phyloP scores from a whole-genome alignment of 2,113 vertebrate species.

The Melospiza melodia region DNA sequence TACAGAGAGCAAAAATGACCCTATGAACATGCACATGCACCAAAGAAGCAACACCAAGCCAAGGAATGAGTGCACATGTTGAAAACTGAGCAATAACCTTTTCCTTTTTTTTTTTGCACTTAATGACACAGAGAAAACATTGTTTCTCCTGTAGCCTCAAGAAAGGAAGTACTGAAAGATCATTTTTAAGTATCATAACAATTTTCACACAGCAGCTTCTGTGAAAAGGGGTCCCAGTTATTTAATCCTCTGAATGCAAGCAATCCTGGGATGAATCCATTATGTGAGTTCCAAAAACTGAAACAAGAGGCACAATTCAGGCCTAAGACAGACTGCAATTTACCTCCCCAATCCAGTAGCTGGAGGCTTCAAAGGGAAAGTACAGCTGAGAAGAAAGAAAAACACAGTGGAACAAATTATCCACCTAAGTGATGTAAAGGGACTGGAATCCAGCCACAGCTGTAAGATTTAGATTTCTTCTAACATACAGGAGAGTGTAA shows the following conservation, averaged over 20 bases:
- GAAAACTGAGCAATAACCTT: background rate
- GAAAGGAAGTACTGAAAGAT: slow-evolving; percentile 37
- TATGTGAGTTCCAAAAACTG: slow-evolving; percentile 19
- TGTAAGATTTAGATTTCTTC: background rate
- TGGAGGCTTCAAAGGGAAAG: slow-evolving; percentile 54
- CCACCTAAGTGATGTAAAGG: slow-evolving; percentile 52
- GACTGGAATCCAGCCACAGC: slow-evolving; percentile 44
- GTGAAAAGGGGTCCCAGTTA: background rate
- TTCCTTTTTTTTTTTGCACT: background rate
- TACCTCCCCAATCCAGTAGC: slow-evolving; percentile 53
- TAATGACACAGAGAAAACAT: background rate
- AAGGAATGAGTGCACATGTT: fast-evolving
- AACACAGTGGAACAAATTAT: slow-evolving; percentile 53
- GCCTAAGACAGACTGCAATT: slow-evolving; percentile 1
- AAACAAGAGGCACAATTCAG: slow-evolving; percentile 40
- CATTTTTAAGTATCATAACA: slow-evolving; percentile 3
- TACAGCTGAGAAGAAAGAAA: slow-evolving; percentile 51
- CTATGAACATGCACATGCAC: background rate
- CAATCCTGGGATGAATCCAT: background rate
- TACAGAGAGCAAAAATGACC: background rate
- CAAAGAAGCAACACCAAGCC: background rate
- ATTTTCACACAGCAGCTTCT: slow-evolving; percentile 39
- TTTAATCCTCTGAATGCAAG: background rate
- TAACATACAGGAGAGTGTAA: background rate
- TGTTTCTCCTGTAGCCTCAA: background rate